Conservation (phyloP, 2,888 invertebrate species). For the Gerris lacustris region DNA sequence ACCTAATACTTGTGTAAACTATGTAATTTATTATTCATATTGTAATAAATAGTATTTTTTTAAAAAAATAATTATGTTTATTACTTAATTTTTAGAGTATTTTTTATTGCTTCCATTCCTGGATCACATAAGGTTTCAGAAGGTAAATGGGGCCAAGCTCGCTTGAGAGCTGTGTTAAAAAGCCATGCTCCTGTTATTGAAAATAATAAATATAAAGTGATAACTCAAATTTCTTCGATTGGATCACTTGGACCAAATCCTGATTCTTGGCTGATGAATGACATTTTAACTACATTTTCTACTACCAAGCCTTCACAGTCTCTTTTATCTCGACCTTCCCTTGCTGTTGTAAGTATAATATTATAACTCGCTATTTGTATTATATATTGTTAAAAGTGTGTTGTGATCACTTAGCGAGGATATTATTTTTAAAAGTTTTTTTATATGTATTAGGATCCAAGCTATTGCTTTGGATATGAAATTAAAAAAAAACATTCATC, state of each 20-base stretch:
- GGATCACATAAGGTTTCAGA: conserved; percentile 49
- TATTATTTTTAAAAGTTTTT: too few relatives aligned
- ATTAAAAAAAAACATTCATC: too few relatives aligned
- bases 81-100: conserved; percentile 49
- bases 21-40: too few relatives aligned
- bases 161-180: conserved; percentile 49
- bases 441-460: too few relatives aligned
- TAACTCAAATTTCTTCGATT: conserved; percentile 84
- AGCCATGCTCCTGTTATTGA: conserved; percentile 47
- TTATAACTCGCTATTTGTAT: background rate
- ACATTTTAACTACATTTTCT: conserved; percentile 51
- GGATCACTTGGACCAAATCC: conserved; percentile 45
- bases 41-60: too few relatives aligned
- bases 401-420: background rate
- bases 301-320: conserved; percentile 41
- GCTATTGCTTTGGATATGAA: too few relatives aligned
- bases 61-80: too few relatives aligned
- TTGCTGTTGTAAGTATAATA: conserved; percentile 39
- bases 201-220: conserved; percentile 50
- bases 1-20: too few relatives aligned
- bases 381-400: background rate
- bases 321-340: conserved; percentile 43
- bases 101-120: conserved; percentile 72
- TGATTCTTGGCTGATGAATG: conserved; percentile 60
- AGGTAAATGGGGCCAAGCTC: conserved; percentile 49